These are phyloP conservation scores for Catharus bicknelli DNA, from an alignment of 2,113 vertebrate genomes.

Conservation along the genomic window DNA sequence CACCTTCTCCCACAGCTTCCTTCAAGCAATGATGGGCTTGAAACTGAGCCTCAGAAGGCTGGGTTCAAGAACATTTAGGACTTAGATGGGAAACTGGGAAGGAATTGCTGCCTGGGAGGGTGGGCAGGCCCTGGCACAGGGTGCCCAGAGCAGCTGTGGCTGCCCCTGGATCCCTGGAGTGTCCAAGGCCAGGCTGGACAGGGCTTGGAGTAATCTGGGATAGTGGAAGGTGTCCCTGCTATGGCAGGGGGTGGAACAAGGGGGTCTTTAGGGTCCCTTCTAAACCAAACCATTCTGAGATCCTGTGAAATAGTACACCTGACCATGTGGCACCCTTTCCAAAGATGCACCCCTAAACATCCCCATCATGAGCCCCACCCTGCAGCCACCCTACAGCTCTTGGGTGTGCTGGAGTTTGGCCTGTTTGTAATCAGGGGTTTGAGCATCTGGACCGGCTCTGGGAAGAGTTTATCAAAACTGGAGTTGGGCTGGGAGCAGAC, in stretches of 20 bases:
- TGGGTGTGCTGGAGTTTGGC: neutral
- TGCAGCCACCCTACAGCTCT: neutral
- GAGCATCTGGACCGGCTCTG: neutral
- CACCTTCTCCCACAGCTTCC: neutral
- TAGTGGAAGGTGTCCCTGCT: neutral
- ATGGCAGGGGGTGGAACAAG: rapidly evolving
- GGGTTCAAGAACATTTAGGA: neutral
- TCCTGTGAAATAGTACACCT: too few relatives aligned
- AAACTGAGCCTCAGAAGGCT: neutral
- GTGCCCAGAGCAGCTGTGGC: neutral
- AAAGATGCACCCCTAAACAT: neutral
- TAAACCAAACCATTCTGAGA: too few relatives aligned
- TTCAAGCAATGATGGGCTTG: rapidly evolving
- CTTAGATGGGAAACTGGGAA: neutral
- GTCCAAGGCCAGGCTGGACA: rapidly evolving
- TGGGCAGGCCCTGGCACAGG: neutral
- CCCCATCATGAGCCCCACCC: neutral
- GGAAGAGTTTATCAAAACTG: neutral
- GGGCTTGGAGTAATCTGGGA: neutral
- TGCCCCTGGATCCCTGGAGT: neutral
- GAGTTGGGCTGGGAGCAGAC: neutral
- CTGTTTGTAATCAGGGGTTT: neutral
- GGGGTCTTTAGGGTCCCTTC: neutral
- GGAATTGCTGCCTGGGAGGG: neutral
- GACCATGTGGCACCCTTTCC: neutral